Evolutionary conservation across 2,888 invertebrate genomes (phyloP).

Genomic region (Andrena haemorrhoa): DNA sequence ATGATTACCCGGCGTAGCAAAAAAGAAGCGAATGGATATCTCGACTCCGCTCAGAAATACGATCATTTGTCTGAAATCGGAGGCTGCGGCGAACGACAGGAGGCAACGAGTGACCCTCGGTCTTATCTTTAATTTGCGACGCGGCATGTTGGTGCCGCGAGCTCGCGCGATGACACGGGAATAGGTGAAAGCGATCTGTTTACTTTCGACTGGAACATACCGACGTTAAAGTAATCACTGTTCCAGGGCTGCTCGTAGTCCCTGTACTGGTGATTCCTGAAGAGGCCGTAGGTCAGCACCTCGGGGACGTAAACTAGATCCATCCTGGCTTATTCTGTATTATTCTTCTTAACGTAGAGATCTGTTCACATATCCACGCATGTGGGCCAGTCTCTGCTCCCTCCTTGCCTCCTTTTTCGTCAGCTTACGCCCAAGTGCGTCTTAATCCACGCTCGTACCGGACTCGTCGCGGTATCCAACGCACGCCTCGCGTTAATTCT

Average conservation of each 20-base stretch:
- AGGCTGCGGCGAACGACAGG: no score
- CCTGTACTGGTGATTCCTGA: conserved; percentile 85
- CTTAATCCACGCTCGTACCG: background rate
- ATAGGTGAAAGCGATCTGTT: background rate
- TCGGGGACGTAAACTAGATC: conserved; percentile 87
- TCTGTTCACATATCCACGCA: conserved; percentile 9
- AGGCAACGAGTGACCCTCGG: no score
- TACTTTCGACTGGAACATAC: conserved; percentile 66
- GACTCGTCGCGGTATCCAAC: background rate
- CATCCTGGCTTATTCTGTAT: conserved; percentile 78
- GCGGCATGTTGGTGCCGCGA: background rate
- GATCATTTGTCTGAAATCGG: no score
- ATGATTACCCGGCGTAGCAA: no score
- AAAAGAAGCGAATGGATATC: background rate
- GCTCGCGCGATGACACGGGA: background rate
- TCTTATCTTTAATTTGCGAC: background rate
- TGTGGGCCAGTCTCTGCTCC: background rate
- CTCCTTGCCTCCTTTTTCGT: background rate
- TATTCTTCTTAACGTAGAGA: background rate
- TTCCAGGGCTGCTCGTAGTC: conserved; percentile 86
- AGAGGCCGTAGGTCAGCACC: conserved; percentile 86
- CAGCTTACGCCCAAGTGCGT: background rate
- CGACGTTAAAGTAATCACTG: conserved; percentile 79
- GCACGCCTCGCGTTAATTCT: no score
- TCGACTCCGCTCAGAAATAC: no score